phyloP scores from a whole-genome alignment of 2,797 vertebrate genomes.

The Anolis apletophallus region DNA sequence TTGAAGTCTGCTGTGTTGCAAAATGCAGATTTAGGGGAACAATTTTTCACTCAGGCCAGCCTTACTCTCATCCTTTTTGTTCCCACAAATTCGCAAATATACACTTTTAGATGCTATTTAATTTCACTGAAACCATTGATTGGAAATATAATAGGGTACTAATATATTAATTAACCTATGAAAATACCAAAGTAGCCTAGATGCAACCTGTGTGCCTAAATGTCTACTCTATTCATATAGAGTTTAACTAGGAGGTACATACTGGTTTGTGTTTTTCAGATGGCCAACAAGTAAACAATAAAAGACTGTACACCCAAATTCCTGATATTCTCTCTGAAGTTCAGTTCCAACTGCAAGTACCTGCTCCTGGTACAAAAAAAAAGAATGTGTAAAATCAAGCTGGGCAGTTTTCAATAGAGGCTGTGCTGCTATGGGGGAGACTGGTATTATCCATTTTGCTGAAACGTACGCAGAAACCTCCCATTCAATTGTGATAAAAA shows the following conservation, averaged over 20 bases:
- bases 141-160: background rate
- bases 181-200: background rate
- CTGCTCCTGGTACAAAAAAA: background rate
- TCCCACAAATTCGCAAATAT: background rate
- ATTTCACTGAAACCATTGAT: background rate
- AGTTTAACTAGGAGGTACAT: background rate
- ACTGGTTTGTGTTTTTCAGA: background rate
- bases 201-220: background rate
- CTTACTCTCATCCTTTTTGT: background rate
- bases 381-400: no score
- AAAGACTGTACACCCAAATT: background rate
- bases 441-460: no score
- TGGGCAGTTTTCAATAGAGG: no score
- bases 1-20: rapidly evolving
- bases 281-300: background rate
- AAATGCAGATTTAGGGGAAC: background rate
- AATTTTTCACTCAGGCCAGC: background rate
- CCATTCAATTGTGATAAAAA: no score
- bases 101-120: background rate
- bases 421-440: no score
- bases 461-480: no score
- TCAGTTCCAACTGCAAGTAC: background rate
- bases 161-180: background rate
- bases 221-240: no score
- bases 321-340: background rate